Evolutionary conservation across 1,140 invertebrate genomes (phyloP).

Genomic region (Hetaerina americana): DNA sequence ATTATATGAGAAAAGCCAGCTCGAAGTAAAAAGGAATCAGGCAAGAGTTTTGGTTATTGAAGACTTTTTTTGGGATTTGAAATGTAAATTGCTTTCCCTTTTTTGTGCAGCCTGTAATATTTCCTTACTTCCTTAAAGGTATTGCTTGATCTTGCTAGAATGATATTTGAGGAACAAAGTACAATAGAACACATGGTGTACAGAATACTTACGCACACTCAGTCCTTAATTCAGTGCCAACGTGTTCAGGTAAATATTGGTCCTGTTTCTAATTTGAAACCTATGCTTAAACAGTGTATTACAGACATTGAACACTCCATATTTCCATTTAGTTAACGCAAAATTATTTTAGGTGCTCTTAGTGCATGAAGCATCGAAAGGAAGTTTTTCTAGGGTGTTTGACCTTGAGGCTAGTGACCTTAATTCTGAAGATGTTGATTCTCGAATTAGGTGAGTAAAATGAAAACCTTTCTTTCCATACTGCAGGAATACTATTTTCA

Average conservation of each 20-base stretch:
- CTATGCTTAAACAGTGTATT: background rate
- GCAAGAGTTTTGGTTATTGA: conserved; percentile 29
- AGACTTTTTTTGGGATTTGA: background rate
- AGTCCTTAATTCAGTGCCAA: conserved; percentile 86
- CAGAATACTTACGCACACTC: conserved; percentile 86
- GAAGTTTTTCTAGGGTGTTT: conserved; percentile 76
- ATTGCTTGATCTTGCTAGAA: conserved; percentile 78
- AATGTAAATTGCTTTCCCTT: background rate
- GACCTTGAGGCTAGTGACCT: conserved; percentile 75
- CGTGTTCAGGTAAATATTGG: conserved; percentile 60
- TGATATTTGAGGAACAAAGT: conserved; percentile 95
- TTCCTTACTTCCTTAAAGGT: conserved; percentile 39
- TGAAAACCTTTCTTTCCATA: too few relatives aligned
- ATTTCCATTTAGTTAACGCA: background rate
- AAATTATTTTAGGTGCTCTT: conserved; percentile 54
- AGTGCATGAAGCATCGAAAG: conserved; percentile 75
- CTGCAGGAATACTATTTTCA: too few relatives aligned
- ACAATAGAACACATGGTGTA: conserved; percentile 91
- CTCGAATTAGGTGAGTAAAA: conserved; percentile 48
- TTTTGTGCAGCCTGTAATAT: background rate
- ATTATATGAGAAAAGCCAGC: conserved; percentile 81
- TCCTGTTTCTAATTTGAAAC: background rate
- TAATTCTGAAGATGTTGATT: conserved; percentile 56
- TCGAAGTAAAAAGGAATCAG: conserved; percentile 91
- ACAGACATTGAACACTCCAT: background rate